These are phyloP conservation scores for Aquatica leii DNA, from an alignment of 2,888 invertebrate genomes.

Conservation along the genomic window DNA sequence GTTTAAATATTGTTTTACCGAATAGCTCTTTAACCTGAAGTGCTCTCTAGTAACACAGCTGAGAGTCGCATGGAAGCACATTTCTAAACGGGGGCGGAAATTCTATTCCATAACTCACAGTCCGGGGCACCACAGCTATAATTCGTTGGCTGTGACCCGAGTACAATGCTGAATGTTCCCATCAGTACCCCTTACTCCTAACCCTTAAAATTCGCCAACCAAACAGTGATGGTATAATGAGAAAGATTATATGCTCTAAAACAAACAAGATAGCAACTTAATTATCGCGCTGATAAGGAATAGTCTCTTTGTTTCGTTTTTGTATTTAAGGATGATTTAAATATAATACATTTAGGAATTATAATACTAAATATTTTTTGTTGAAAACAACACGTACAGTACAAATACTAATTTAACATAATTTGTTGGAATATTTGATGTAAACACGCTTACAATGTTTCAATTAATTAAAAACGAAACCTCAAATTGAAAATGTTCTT, in stretches of 20 bases:
- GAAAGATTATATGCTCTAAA: constrained; percentile 37
- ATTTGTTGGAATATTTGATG: too few relatives aligned
- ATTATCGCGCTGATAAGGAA: constrained; percentile 34
- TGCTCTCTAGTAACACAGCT: constrained; percentile 22
- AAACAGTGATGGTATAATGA: constrained; percentile 38
- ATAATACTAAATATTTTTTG: too few relatives aligned
- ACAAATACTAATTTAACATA: too few relatives aligned
- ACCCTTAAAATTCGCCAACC: constrained; percentile 27
- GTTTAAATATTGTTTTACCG: constrained; percentile 29
- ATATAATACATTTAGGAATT: too few relatives aligned
- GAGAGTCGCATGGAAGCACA: too few relatives aligned
- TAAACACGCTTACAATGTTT: too few relatives aligned
- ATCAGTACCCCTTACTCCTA: constrained; percentile 28
- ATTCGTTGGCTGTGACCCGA: constrained; percentile 42
- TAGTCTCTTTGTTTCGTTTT: constrained; percentile 25
- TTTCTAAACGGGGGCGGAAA: constrained; percentile 46
- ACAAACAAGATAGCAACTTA: constrained; percentile 39
- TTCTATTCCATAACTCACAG: constrained; percentile 49
- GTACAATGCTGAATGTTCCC: constrained; percentile 36
- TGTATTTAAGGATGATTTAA: constrained; percentile 11
- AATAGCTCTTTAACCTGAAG: constrained; percentile 28
- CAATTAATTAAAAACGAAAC: too few relatives aligned
- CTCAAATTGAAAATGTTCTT: too few relatives aligned
- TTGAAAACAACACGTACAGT: too few relatives aligned
- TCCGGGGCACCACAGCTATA: constrained; percentile 45